Percentiles rank a stretch among this genome's conserved stretches.
Conservation (phyloP, 1,140 invertebrate species). For the Aleiodes sp. region DNA sequence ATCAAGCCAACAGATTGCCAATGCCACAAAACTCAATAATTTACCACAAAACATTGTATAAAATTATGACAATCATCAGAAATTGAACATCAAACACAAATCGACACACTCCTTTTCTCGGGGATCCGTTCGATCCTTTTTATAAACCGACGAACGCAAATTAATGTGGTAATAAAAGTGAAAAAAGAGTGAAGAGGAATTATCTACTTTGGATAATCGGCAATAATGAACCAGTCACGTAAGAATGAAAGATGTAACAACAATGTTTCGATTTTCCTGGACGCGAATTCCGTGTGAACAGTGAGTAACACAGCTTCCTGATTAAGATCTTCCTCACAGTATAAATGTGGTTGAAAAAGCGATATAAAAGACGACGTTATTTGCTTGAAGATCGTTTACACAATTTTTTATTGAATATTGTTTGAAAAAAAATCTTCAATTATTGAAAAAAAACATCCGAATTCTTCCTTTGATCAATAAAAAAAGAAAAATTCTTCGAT, state of each 20-base stretch:
- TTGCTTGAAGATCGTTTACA: neutral
- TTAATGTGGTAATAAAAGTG: neutral
- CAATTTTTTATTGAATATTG: too few relatives aligned
- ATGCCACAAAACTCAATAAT: too few relatives aligned
- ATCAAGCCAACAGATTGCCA: too few relatives aligned
- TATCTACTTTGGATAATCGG: constrained; percentile 8
- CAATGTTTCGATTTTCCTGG: neutral
- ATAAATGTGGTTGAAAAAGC: neutral
- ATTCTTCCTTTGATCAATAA: too few relatives aligned
- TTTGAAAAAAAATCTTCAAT: too few relatives aligned
- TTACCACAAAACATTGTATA: too few relatives aligned
- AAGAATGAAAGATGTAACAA: constrained; percentile 4
- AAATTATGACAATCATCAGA: too few relatives aligned
- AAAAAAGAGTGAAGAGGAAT: neutral
- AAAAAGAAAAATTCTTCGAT: too few relatives aligned
- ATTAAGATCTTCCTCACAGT: neutral
- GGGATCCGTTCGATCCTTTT: neutral
- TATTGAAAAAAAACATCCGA: too few relatives aligned
- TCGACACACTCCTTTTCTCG: too few relatives aligned
- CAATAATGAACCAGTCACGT: neutral
- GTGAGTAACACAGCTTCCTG: neutral
- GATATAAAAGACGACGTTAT: neutral
- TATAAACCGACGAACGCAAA: constrained; percentile 1
- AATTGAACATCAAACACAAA: too few relatives aligned
- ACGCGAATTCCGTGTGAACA: neutral